Evolutionary conservation across 1,140 invertebrate genomes (phyloP).

Genomic region (Drosophila azteca): DNA sequence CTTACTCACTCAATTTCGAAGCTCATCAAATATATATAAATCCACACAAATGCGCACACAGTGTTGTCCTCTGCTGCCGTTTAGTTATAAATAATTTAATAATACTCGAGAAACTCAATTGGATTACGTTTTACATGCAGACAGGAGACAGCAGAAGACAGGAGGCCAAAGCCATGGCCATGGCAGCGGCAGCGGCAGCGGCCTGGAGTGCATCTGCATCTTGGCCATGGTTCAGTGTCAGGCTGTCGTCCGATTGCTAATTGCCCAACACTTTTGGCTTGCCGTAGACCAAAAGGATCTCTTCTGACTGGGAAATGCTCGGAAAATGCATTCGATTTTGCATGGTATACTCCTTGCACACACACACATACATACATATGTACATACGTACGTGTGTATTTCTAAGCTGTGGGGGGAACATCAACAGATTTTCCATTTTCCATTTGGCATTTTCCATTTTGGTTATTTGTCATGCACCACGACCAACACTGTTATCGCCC

Average conservation of each 20-base stretch:
- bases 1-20: conserved; percentile 28
- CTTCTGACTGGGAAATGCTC: conserved; percentile 4
- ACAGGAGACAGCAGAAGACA: conserved; percentile 2
- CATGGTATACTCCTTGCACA: conserved; percentile 13
- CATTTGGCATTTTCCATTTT: conserved; percentile 55
- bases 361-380: too few relatives aligned
- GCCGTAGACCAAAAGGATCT: conserved; percentile 1
- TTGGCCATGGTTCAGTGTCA: conserved; percentile 37
- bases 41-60: conserved; percentile 1
- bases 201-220: conserved; percentile 33
- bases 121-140: conserved; percentile 29
- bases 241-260: conserved; percentile 34
- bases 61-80: conserved; percentile 2
- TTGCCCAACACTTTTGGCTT: conserved; percentile 52
- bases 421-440: conserved; percentile 79
- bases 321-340: conserved; percentile 63
- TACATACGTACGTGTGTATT: too few relatives aligned
- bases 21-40: conserved; percentile 53
- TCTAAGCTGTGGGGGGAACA: conserved; percentile 25
- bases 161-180: not conserved
- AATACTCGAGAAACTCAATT: conserved; percentile 43
- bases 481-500: conserved; percentile 21
- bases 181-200: too few relatives aligned
- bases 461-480: conserved; percentile 70
- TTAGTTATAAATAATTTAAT: conserved; percentile 43